Conservation (phyloP, 37 sponge, comb jelly and placozoan genomes). For the Axinella damicornis region DNA sequence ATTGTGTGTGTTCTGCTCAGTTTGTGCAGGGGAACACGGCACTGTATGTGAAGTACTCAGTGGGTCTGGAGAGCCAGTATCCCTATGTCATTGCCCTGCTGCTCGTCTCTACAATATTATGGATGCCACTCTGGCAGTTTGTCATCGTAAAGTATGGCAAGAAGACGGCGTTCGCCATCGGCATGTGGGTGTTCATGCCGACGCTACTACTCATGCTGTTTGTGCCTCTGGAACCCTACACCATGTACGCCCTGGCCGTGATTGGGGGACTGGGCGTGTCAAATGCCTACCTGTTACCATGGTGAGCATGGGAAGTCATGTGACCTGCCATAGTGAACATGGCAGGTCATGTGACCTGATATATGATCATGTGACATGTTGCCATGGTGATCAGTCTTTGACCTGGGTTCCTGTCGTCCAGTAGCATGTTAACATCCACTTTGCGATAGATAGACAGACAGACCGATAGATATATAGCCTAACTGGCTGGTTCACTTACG, state of each 20-base stretch:
- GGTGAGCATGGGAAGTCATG: constrained; percentile 51
- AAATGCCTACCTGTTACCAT: constrained; percentile 79
- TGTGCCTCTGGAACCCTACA: constrained; percentile 19
- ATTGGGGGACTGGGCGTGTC: constrained; percentile 73
- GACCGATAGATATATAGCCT: no score
- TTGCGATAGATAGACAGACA: no score
- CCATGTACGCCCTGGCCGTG: constrained; percentile 48
- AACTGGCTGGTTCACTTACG: no score
- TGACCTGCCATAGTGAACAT: no score
- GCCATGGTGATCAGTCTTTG: no score
- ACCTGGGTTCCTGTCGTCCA: no score
- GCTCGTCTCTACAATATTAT: constrained; percentile 50
- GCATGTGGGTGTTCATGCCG: constrained; percentile 65
- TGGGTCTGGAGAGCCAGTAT: constrained; percentile 60
- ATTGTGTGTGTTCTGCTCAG: constrained; percentile 34
- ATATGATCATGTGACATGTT: no score
- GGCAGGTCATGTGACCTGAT: no score
- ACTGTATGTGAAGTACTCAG: constrained; percentile 75
- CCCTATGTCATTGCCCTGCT: constrained; percentile 77
- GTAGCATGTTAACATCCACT: no score
- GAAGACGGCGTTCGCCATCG: constrained; percentile 62
- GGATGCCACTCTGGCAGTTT: constrained; percentile 86
- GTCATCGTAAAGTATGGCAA: constrained; percentile 74
- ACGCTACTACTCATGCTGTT: constrained; percentile 33
- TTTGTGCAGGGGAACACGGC: constrained; percentile 81